Evolutionary conservation across 2,888 invertebrate genomes (phyloP).

Genomic region (Muscina levida): DNA sequence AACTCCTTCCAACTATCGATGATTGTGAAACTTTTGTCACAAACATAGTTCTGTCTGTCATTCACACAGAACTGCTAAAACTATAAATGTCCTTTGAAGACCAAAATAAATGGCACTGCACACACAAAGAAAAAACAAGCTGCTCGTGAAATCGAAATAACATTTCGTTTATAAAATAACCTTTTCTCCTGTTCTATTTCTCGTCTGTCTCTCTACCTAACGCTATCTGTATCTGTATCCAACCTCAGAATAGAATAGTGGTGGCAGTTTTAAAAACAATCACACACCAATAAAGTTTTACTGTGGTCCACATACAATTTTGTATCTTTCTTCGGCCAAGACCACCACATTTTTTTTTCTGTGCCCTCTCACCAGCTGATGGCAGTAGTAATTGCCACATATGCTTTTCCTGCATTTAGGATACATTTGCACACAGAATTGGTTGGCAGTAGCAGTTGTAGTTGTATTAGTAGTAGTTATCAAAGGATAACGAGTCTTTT

Average conservation of each 20-base stretch:
- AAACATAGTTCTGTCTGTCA: background rate
- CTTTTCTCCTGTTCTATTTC: background rate
- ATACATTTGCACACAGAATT: constrained; percentile 16
- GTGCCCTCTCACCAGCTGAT: background rate
- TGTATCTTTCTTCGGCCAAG: constrained; percentile 8
- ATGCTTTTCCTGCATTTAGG: constrained; percentile 32
- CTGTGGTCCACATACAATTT: background rate
- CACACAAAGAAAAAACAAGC: constrained; percentile 17
- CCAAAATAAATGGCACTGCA: background rate
- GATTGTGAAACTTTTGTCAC: constrained; percentile 72
- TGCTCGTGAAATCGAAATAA: constrained; percentile 34
- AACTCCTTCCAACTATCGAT: constrained; percentile 71
- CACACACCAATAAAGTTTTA: constrained; percentile 56
- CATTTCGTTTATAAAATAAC: constrained; percentile 39
- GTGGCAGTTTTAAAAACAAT: constrained; percentile 46
- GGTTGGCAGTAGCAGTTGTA: too few species aligned
- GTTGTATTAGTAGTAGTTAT: background rate
- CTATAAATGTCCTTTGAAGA: constrained; percentile 35
- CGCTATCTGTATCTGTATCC: background rate
- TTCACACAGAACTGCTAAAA: constrained; percentile 10
- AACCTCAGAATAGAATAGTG: too few species aligned
- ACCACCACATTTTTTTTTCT: background rate
- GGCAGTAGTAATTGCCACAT: constrained; percentile 31
- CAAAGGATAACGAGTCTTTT: constrained; percentile 10
- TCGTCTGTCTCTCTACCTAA: background rate